phyloP scores from a whole-genome alignment of 2,888 invertebrate species.

The Lithophane ornitopus region DNA sequence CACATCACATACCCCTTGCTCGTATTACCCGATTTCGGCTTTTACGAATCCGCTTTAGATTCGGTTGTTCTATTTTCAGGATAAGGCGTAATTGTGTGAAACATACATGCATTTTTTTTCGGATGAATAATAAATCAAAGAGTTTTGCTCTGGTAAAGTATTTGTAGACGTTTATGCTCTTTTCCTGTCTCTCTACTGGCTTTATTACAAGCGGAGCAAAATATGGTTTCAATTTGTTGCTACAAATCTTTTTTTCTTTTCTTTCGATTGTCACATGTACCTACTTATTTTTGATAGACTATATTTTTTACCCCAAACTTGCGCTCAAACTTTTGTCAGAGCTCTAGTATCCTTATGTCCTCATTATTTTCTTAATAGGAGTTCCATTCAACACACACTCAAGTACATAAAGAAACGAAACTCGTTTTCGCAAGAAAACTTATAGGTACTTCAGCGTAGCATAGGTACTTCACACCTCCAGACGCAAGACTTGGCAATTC shows the following conservation, averaged over 20 bases:
- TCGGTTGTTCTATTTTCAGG: conserved; percentile 38
- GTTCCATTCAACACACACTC: not conserved
- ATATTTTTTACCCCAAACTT: not conserved
- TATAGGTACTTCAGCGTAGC: conserved; percentile 38
- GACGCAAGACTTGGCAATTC: conserved; percentile 46
- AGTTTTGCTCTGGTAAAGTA: conserved; percentile 18
- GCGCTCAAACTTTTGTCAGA: not conserved
- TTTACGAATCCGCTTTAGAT: conserved; percentile 48
- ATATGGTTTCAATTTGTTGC: not conserved
- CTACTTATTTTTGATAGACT: not conserved
- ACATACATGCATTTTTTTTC: conserved; percentile 32
- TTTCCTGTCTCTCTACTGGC: not conserved
- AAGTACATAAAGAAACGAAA: conserved; percentile 18
- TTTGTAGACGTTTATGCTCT: conserved; percentile 15
- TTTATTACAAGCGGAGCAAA: conserved; percentile 1
- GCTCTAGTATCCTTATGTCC: not conserved
- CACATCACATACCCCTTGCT: conserved; percentile 32
- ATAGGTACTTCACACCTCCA: conserved; percentile 42
- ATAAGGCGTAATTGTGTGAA: conserved; percentile 34
- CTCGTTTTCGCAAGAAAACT: conserved; percentile 43
- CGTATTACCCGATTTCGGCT: conserved; percentile 44
- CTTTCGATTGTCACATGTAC: not conserved
- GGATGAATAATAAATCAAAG: conserved; percentile 55
- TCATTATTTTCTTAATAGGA: conserved; percentile 28
- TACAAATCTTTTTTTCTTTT: not conserved